These are phyloP conservation scores for Psittacula cyanocephala DNA, from an alignment of 2,113 vertebrate species.

Conservation along the genomic window DNA sequence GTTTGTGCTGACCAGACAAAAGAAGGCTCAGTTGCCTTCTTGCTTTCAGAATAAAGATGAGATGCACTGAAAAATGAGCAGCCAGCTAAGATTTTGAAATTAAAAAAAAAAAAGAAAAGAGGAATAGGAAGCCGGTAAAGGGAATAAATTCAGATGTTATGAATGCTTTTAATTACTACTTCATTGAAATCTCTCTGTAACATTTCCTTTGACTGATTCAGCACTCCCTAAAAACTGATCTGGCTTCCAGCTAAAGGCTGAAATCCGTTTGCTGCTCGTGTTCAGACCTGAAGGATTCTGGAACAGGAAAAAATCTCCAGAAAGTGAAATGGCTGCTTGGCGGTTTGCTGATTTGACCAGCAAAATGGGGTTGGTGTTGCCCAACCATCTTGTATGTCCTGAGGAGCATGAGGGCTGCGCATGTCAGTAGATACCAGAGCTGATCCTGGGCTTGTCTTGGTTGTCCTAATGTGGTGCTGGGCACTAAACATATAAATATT, in stretches of 20 bases:
- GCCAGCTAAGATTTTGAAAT: neutral
- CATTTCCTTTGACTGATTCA: neutral
- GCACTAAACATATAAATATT: neutral
- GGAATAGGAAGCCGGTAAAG: neutral
- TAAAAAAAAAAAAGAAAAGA: neutral
- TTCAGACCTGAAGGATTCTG: neutral
- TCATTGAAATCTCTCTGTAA: neutral
- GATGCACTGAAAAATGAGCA: neutral
- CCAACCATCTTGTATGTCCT: fast-evolving
- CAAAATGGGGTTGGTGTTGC: neutral
- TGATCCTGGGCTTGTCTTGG: neutral
- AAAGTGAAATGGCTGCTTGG: neutral
- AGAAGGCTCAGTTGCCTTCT: neutral
- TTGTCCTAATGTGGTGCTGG: neutral
- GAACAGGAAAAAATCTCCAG: neutral
- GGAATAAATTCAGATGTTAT: neutral
- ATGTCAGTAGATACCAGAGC: fast-evolving
- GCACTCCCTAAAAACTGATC: neutral
- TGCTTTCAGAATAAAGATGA: conserved; percentile 19
- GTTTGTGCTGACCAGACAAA: conserved; percentile 26
- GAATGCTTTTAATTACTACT: neutral
- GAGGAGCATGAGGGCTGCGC: neutral
- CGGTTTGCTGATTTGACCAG: neutral
- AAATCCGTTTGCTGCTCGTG: neutral
- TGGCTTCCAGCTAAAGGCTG: neutral